These are phyloP conservation scores for Eulimnadia texana DNA, from an alignment of 1,140 invertebrate genomes.

Conservation along the genomic window DNA sequence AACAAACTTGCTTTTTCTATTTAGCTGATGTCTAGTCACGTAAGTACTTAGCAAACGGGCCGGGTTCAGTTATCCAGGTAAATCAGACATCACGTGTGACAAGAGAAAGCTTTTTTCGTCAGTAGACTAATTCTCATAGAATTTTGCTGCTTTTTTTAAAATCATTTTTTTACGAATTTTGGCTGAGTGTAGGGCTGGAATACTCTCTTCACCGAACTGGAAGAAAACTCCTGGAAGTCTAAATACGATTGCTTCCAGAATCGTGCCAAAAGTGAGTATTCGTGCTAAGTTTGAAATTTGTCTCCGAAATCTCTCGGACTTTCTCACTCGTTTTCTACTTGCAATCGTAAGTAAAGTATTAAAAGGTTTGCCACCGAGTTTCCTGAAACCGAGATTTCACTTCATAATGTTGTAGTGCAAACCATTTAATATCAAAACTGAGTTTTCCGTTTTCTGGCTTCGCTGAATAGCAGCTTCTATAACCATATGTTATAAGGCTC, in stretches of 20 bases:
- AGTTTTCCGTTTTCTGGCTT: background rate
- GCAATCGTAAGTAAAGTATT: background rate
- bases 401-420: background rate
- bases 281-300: background rate
- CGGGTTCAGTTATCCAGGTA: no score
- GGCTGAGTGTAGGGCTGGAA: conserved; percentile 46
- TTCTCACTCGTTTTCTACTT: background rate
- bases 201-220: conserved; percentile 58
- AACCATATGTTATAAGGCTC: no score
- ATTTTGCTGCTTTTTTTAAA: background rate
- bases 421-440: background rate
- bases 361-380: no score
- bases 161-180: background rate
- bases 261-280: conserved; percentile 67
- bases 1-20: no score
- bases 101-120: background rate
- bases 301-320: background rate
- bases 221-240: conserved; percentile 73
- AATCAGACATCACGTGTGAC: background rate
- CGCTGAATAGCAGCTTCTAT: background rate
- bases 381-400: no score
- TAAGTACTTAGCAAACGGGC: no score
- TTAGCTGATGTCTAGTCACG: no score
- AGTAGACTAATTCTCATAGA: no score
- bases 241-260: conserved; percentile 69